Base-by-base conservation (phyloP, 2,888 invertebrate species). In the Saturnia japonica region DNA sequence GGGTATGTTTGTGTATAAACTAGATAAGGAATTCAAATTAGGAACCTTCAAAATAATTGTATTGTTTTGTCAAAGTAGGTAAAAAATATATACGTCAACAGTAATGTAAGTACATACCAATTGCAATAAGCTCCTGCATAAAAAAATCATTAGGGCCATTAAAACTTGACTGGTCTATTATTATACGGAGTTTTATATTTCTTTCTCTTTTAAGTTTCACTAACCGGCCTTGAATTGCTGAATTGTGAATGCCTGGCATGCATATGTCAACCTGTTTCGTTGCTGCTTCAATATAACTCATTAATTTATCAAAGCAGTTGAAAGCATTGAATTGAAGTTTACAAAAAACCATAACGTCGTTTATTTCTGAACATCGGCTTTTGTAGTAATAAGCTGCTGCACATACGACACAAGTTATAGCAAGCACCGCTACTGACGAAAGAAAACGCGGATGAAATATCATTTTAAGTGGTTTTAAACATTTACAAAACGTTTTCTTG, bases 321-420 rank as follows among this genome's bases (percentile, higher is more conserved):
- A 85, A 88, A 22, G 90, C 90, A 79, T 94, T 94, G 73, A 85
- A 90, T 74, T 94, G 93, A 68, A 94, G 81, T 82, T 94, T 93
- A 79, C 93, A 93, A 82, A 94, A 94, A 74, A 93, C 91, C 93
- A 94, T 93, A 71, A 94, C 93, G 86, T 94, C 93, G 78, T 94
- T 93, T 72, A 92, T 79, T 74, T 90, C 90, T 42, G 82, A 77
- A 72, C 78, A 88, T 70, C 92, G 87, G 74, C 85, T 89, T 80
- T 83, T 91, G 79, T 89, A 92, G 78, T 86, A 93, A 78, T 88
- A 92, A 54, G 91, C 91, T 67, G 92, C 93, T 57, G 91, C 92
- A 70, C 91, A 88, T 69, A 91, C 87, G 74, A 85, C 88, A 86
- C 91, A 94, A 79, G 91, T 89, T 78, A 93, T 71, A 42, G 89